Conservation (phyloP, 1,140 invertebrate genomes). For the Hyles euphorbiae region DNA sequence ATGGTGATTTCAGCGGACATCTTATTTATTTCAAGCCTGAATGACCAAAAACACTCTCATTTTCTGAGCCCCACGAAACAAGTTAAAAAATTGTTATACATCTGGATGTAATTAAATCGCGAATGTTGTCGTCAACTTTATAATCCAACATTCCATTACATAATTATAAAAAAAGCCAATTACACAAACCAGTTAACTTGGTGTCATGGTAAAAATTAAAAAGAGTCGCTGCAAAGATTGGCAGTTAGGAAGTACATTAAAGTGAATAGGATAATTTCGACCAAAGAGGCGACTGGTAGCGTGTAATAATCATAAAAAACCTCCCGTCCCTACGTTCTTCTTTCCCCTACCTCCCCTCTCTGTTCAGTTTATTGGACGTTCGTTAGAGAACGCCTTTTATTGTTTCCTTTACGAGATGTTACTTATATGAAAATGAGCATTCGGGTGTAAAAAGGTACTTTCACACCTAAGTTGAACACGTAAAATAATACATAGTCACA, state of each 20-base stretch:
- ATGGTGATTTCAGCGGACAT: no score
- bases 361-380: conserved; percentile 32
- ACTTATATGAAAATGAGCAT: conserved; percentile 14
- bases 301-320: conserved; percentile 39
- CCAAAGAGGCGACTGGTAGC: conserved; percentile 22
- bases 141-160: no score
- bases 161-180: no score
- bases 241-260: conserved; percentile 32
- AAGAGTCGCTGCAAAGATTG: conserved; percentile 23
- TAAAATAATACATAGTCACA: no score
- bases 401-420: conserved; percentile 21
- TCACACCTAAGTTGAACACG: neutral
- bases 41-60: no score
- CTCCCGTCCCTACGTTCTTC: conserved; percentile 11
- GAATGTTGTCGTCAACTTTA: no score
- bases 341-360: conserved; percentile 12
- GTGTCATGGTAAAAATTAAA: conserved; percentile 9
- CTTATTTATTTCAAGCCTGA: no score
- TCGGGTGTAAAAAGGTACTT: conserved; percentile 4
- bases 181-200: no score
- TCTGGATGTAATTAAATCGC: no score
- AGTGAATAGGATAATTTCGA: conserved; percentile 42
- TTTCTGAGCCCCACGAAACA: no score
- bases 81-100: no score
- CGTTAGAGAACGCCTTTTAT: conserved; percentile 31